Evolutionary conservation across 2,888 invertebrate genomes (phyloP).

Genomic region (Drosophila niveifrons): DNA sequence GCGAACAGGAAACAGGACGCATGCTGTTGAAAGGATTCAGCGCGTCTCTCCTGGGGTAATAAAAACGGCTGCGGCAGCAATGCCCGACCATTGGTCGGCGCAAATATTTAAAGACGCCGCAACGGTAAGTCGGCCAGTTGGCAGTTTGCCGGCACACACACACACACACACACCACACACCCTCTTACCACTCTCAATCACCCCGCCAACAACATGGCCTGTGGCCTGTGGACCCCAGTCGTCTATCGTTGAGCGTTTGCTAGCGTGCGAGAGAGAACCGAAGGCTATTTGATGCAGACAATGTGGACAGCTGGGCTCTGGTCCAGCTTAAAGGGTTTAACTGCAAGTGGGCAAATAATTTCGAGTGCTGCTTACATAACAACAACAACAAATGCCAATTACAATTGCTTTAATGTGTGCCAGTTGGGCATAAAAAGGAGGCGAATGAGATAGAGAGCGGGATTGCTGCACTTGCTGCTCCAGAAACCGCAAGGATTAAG

Average conservation of each 20-base stretch:
- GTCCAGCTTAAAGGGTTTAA: slow-evolving; percentile 53
- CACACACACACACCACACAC: neutral
- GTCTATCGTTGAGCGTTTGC: neutral
- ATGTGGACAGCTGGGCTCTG: slow-evolving; percentile 46
- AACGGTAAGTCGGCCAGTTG: slow-evolving; percentile 43
- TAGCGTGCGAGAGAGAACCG: slow-evolving; percentile 8
- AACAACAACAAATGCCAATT: slow-evolving; percentile 76
- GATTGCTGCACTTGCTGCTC: slow-evolving; percentile 48
- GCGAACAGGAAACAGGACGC: slow-evolving; percentile 39
- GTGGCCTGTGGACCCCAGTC: slow-evolving; percentile 10
- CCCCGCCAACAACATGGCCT: neutral
- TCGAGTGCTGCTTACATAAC: slow-evolving; percentile 66
- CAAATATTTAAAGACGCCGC: slow-evolving; percentile 53
- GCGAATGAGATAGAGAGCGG: neutral
- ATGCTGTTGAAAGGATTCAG: slow-evolving; percentile 50
- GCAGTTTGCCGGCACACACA: slow-evolving; percentile 17
- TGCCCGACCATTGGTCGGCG: slow-evolving; percentile 43
- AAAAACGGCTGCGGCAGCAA: slow-evolving; percentile 63
- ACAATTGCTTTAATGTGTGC: slow-evolving; percentile 74
- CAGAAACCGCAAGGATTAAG: slow-evolving; percentile 79
- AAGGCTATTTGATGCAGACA: slow-evolving; percentile 57
- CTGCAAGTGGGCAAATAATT: slow-evolving; percentile 56
- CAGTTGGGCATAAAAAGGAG: neutral
- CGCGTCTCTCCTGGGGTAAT: slow-evolving; percentile 66
- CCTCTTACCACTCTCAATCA: neutral